These are phyloP conservation scores for Paedocypris sp. DNA, from an alignment of 2,113 vertebrate genomes.

Conservation along the genomic window DNA sequence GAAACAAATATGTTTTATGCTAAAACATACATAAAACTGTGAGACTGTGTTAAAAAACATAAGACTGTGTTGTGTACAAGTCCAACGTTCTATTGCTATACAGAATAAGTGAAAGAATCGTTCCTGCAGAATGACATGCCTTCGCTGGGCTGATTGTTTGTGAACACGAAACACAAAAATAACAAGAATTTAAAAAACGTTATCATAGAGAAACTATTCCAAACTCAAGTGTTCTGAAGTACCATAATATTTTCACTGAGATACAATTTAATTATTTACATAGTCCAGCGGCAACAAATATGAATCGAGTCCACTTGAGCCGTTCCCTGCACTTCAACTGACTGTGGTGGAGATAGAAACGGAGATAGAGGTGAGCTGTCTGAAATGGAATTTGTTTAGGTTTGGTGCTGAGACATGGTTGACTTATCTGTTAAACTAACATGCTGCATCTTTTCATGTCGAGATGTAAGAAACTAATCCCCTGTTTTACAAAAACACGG, in stretches of 20 bases:
- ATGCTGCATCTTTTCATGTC: slow-evolving; percentile 49
- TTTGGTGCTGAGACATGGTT: slow-evolving; percentile 56
- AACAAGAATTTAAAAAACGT: no score
- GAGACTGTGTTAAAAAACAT: no score
- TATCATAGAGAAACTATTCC: no score
- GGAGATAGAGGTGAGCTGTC: slow-evolving; percentile 59
- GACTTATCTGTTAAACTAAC: slow-evolving; percentile 61
- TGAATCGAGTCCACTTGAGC: slow-evolving; percentile 32
- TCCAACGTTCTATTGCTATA: no score
- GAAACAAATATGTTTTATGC: no score
- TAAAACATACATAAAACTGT: no score
- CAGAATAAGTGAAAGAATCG: no score
- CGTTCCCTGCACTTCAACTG: slow-evolving; percentile 46
- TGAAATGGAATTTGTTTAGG: slow-evolving; percentile 65
- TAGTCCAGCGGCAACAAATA: slow-evolving; percentile 40
- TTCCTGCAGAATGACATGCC: no score
- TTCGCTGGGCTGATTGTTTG: no score
- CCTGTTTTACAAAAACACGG: slow-evolving; percentile 50
- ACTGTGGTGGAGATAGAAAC: slow-evolving; percentile 49
- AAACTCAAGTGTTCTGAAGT: not conserved
- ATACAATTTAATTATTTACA: slow-evolving; percentile 31
- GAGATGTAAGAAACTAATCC: slow-evolving; percentile 47
- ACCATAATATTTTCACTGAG: slow-evolving; percentile 32
- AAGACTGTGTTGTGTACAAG: no score
- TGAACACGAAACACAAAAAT: no score